Percentiles rank a stretch among this genome's conserved stretches.
Evolutionary conservation across 2,113 vertebrate species (phyloP).

Genomic region (Phylloscopus whistleri): DNA sequence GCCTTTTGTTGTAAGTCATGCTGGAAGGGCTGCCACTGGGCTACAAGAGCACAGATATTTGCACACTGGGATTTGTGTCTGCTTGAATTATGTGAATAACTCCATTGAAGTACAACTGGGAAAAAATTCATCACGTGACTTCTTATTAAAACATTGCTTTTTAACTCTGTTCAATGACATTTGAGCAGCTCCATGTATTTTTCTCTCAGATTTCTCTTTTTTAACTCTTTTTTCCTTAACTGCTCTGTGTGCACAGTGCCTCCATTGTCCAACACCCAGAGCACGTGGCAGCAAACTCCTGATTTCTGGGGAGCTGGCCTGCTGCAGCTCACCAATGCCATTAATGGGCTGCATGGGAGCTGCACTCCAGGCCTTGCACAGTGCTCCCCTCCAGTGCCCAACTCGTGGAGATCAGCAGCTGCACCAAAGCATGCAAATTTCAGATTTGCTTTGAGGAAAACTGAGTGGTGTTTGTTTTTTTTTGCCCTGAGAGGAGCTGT

Average conservation of each 20-base stretch:
- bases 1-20: conserved; percentile 18
- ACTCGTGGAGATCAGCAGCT: background rate
- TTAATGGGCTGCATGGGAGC: background rate
- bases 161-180: background rate
- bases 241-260: background rate
- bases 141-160: conserved; percentile 17
- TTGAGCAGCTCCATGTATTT: background rate
- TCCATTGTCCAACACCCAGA: background rate
- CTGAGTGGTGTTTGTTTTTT: background rate
- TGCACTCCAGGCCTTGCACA: background rate
- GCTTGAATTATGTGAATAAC: conserved; percentile 37
- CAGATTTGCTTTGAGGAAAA: conserved; percentile 6
- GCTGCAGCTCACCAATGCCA: background rate
- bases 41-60: background rate
- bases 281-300: background rate
- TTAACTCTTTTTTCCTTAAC: background rate
- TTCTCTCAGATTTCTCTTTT: background rate
- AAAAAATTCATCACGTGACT: background rate
- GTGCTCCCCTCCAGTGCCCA: background rate
- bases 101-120: conserved; percentile 15
- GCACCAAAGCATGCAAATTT: background rate
- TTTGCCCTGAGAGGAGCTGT: background rate
- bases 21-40: conserved; percentile 36
- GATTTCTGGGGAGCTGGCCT: background rate
- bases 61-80: conserved; percentile 47